Evolutionary conservation across 2,113 vertebrate genomes (phyloP).

Genomic region (Panurus biarmicus): DNA sequence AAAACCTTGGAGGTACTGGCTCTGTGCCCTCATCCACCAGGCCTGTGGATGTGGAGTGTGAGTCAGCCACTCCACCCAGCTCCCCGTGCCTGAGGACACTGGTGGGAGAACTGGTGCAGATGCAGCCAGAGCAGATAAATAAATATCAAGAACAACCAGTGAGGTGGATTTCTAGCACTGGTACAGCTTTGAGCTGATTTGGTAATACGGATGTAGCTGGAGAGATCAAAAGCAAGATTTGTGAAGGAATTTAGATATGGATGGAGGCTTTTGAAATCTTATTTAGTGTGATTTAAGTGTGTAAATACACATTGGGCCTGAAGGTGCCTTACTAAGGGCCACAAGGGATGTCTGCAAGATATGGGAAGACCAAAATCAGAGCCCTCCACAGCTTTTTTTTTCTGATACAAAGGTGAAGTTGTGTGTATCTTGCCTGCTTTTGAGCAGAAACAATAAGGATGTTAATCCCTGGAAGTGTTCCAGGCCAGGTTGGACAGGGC

Average conservation of each 20-base stretch:
- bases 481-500: neutral
- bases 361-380: neutral
- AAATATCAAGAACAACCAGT: neutral
- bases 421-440: neutral
- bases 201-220: neutral
- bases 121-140: rapidly evolving
- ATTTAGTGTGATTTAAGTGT: neutral
- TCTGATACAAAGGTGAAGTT: neutral
- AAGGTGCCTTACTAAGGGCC: neutral
- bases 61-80: neutral
- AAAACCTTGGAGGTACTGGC: neutral
- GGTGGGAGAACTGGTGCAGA: neutral
- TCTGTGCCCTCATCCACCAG: rapidly evolving
- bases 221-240: neutral
- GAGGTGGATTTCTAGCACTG: neutral
- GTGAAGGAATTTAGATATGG: neutral
- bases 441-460: neutral
- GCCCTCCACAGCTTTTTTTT: neutral
- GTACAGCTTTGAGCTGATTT: neutral
- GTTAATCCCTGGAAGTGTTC: neutral
- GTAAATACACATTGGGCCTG: neutral
- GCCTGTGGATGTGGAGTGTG: neutral
- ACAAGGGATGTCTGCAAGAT: neutral
- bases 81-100: neutral
- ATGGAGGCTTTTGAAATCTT: neutral